These are phyloP conservation scores for Brevipalpus yothersi DNA, from an alignment of 1,140 invertebrate species.

Conservation along the genomic window DNA sequence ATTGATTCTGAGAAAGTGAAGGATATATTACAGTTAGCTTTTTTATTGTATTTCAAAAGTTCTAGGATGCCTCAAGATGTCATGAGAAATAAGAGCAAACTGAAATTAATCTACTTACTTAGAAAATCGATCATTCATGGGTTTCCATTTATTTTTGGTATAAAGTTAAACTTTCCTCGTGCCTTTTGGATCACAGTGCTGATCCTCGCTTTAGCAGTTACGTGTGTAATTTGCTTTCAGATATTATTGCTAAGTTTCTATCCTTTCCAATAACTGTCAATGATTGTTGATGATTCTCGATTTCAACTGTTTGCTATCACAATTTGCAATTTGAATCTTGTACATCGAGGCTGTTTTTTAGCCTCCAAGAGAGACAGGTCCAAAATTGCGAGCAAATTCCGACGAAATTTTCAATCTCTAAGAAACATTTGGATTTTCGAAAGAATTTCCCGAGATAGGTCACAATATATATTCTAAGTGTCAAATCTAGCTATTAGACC, in stretches of 20 bases:
- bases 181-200: slow-evolving; percentile 3
- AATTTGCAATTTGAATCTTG: slow-evolving; percentile 20
- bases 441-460: neutral
- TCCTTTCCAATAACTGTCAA: slow-evolving; percentile 11
- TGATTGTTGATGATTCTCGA: slow-evolving; percentile 10
- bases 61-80: no score
- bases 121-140: slow-evolving; percentile 9
- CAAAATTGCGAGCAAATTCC: slow-evolving; percentile 6
- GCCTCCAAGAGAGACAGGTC: slow-evolving; percentile 2
- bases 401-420: slow-evolving; percentile 6
- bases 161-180: neutral
- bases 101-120: neutral
- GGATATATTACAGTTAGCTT: no score
- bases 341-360: slow-evolving; percentile 11
- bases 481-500: neutral
- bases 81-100: no score
- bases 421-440: slow-evolving; percentile 2
- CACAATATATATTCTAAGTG: neutral
- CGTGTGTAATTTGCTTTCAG: slow-evolving; percentile 2
- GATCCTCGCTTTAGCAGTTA: slow-evolving; percentile 1
- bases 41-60: no score
- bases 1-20: no score
- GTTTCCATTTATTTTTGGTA: neutral
- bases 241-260: slow-evolving; percentile 9
- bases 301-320: slow-evolving; percentile 18